These are phyloP conservation scores for Sclerurus mexicanus DNA, from an alignment of 2,113 vertebrate species.

Conservation along the genomic window DNA sequence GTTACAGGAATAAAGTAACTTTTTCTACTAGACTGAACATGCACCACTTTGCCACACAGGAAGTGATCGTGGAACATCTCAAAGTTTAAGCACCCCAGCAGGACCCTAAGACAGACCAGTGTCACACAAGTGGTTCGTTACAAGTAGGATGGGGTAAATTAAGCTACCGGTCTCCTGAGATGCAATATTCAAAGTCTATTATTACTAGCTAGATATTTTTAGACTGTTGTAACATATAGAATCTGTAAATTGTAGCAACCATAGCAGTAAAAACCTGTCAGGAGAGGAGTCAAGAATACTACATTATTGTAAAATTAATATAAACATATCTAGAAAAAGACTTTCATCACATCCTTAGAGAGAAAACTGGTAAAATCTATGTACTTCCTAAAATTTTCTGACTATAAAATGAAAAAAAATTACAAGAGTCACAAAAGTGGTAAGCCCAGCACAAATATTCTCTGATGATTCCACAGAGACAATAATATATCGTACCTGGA, in stretches of 20 bases:
- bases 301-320: not conserved
- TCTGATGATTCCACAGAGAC: not conserved
- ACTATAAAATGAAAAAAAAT: not conserved
- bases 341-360: not conserved
- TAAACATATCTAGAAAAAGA: not conserved
- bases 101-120: not conserved
- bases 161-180: not conserved
- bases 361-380: not conserved
- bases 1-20: not conserved
- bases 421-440: not conserved
- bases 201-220: not conserved
- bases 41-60: not conserved
- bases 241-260: not conserved
- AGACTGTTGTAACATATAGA: not conserved
- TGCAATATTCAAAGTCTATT: not conserved
- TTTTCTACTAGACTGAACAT: accelerated
- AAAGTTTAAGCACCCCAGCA: not conserved
- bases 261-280: not conserved
- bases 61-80: not conserved
- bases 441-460: not conserved
- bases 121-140: not conserved
- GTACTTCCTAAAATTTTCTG: not conserved
- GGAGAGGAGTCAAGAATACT: not conserved
- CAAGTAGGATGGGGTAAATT: not conserved
- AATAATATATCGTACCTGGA: not conserved